Base-by-base conservation (phyloP, 1,140 invertebrate genomes). In the Pseudomyrmex gracilis region DNA sequence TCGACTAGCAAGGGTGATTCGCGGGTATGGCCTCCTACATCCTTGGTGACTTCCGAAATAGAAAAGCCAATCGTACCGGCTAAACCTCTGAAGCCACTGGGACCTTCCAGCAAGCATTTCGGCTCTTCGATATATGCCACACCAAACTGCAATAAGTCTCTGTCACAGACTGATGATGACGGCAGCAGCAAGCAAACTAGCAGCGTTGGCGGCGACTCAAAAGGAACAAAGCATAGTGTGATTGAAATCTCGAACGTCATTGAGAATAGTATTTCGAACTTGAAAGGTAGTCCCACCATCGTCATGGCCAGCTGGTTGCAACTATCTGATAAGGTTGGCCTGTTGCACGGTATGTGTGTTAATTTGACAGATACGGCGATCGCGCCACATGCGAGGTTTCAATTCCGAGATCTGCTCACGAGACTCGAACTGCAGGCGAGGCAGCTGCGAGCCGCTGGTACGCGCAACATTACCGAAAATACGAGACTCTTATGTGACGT, bases 301-400 rank as follows among this genome's bases (percentile, higher is more conserved):
- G 95, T 95, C 0, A 95, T 96, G 68, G 95, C 96, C 1, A 96
- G 95, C 85, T 98, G 97, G 95, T 94, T 98, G n/a, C 97, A 98
- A 90, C 94, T 98, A 1, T 97, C 97, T 1, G 97, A 98, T 90
- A 98, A 98, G 91, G 96, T 98, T 10, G 97, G 97, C 57, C 93
- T 97, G 60, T 95, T 98, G 57, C 97, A 98, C 88, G 96, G 96
- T 1, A 96, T 97, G 80, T 98, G 97, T 92, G 94, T 96, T 55
- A 96, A 96, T 57, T 97, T 97, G 73, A 95, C 96, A 0, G 97
- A 97, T 83, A 95, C 94, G 49, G 96, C 97, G 2, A 97, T 98
- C 84, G 96, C 98, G 20, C 97, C 98, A 17, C 97, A 98, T 90
- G 96, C 97, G 43, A 97, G 98, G 77, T 98, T 99, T 92, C 97